Conservation (phyloP, 2,797 vertebrate species). For the Sebastes nivosus region DNA sequence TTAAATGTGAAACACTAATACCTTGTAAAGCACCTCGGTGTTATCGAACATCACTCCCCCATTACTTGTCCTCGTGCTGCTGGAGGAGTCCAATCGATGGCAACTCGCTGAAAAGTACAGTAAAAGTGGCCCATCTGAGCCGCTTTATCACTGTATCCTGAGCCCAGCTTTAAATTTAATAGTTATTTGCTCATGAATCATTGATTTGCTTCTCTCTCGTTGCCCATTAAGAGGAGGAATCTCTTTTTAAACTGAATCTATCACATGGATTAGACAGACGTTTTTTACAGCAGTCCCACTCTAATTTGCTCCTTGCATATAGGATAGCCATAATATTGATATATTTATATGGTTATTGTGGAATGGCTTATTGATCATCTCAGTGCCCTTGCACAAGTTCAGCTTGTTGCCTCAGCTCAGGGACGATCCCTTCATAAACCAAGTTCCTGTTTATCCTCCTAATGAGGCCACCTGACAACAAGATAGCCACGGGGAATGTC, state of each 20-base stretch:
- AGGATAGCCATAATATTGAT: constrained; percentile 62
- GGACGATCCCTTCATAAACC: constrained; percentile 26
- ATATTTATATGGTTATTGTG: constrained; percentile 56
- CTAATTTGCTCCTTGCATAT: constrained; percentile 57
- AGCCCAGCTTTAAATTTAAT: constrained; percentile 45
- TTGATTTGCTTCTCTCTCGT: constrained; percentile 62
- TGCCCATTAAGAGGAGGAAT: constrained; percentile 54
- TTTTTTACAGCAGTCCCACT: constrained; percentile 37
- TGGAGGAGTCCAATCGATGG: constrained; percentile 47
- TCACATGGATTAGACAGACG: constrained; percentile 41
- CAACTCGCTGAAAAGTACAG: constrained; percentile 57
- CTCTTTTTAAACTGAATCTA: constrained; percentile 55
- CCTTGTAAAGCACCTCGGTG: constrained; percentile 26
- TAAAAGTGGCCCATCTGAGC: constrained; percentile 38
- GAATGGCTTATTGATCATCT: constrained; percentile 65
- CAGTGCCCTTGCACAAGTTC: constrained; percentile 24
- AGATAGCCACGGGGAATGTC: background rate
- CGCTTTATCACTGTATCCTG: constrained; percentile 41
- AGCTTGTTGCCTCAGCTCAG: constrained; percentile 30
- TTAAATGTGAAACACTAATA: constrained; percentile 60
- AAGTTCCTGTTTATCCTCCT: constrained; percentile 43
- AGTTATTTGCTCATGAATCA: constrained; percentile 68
- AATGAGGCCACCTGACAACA: constrained; percentile 23
- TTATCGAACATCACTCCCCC: constrained; percentile 54
- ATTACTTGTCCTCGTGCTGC: constrained; percentile 37